Evolutionary conservation across 2,797 vertebrate genomes (phyloP).

Genomic region (Macropus fuliginosus): DNA sequence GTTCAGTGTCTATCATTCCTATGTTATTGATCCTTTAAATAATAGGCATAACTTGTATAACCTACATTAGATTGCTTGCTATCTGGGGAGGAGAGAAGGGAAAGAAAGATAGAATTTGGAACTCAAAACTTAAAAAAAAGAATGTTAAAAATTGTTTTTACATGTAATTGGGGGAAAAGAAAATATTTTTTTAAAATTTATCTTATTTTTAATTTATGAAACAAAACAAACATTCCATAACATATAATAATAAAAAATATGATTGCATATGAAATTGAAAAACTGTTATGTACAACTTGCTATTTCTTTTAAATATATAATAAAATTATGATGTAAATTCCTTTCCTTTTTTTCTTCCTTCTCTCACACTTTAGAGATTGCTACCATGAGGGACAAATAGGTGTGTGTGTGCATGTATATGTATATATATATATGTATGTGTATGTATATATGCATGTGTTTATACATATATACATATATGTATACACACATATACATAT

Average conservation of each 20-base stretch:
- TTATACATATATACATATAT: too few relatives aligned
- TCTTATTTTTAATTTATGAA: background rate
- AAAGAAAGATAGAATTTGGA: background rate
- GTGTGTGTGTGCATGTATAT: background rate
- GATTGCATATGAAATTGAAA: background rate
- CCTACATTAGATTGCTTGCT: background rate
- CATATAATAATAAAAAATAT: background rate
- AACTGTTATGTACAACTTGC: background rate
- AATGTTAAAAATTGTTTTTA: background rate
- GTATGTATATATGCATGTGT: too few relatives aligned
- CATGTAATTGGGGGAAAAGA: background rate
- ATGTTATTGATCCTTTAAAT: background rate
- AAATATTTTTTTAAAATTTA: background rate
- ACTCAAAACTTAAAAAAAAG: background rate
- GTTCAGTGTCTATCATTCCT: background rate
- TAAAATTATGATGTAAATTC: background rate
- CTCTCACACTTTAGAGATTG: background rate
- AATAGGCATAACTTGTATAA: background rate
- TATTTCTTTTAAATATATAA: background rate
- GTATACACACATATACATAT: background rate
- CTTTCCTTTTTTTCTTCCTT: background rate
- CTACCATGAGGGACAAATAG: background rate
- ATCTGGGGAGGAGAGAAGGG: background rate
- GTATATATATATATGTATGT: too few relatives aligned
- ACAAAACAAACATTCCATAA: background rate